Conservation (phyloP, 2,888 invertebrate species). For the Nomada ferruginata region DNA sequence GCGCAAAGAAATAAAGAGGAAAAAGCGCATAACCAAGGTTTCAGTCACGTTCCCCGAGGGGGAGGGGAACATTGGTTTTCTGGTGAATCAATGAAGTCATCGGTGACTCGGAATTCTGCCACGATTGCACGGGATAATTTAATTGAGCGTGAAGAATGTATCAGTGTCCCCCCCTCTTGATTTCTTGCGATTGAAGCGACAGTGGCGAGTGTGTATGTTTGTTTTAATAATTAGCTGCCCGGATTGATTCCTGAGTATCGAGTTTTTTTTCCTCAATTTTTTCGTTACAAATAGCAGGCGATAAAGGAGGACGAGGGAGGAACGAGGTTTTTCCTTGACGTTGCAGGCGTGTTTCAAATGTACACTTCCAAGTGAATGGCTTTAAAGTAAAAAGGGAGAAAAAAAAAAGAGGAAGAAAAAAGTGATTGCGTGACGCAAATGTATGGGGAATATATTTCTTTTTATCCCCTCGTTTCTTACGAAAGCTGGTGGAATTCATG, state of each 20-base stretch:
- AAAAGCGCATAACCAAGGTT: slow-evolving; percentile 12
- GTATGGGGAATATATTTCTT: background rate
- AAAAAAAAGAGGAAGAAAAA: background rate
- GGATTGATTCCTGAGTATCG: too few relatives aligned
- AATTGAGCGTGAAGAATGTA: background rate
- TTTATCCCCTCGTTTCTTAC: background rate
- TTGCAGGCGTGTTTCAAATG: background rate
- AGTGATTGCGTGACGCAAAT: background rate
- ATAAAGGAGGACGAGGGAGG: background rate
- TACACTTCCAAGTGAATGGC: slow-evolving; percentile 16
- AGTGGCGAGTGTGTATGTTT: too few relatives aligned
- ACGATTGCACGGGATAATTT: background rate
- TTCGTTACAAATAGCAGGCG: too few relatives aligned
- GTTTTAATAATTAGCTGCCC: too few relatives aligned
- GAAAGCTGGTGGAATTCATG: background rate
- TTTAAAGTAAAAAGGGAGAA: background rate
- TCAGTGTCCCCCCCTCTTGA: too few relatives aligned
- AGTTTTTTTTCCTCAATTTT: too few relatives aligned
- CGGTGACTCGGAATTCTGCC: background rate
- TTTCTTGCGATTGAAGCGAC: background rate
- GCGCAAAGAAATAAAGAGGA: background rate
- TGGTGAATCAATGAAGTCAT: slow-evolving; percentile 4
- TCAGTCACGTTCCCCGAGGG: slow-evolving; percentile 20
- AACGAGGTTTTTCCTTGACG: background rate
- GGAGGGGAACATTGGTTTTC: slow-evolving; percentile 17